phyloP scores from a whole-genome alignment of 2,797 vertebrate species.

The Oryzias sinensis region DNA sequence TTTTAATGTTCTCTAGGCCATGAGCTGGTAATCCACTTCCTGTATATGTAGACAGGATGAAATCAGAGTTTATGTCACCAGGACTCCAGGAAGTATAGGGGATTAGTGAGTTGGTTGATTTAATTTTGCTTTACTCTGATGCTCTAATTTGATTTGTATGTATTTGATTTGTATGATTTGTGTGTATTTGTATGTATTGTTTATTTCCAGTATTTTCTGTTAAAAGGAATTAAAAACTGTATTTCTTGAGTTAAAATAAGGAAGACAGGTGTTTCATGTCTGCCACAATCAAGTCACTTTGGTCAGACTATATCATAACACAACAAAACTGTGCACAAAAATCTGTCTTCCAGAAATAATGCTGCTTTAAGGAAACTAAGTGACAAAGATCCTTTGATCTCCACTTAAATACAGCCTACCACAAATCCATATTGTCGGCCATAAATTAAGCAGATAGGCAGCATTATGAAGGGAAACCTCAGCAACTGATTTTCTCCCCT shows the following conservation, averaged over 20 bases:
- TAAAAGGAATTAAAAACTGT: no score
- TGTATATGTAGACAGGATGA: no score
- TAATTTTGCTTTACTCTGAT: no score
- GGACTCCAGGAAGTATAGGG: no score
- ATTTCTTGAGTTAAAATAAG: slow-evolving; percentile 32
- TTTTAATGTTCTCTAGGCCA: no score
- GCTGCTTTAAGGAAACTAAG: slow-evolving; percentile 44
- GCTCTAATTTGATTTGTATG: no score
- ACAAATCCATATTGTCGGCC: slow-evolving; percentile 44
- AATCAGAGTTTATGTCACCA: no score
- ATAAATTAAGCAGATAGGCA: slow-evolving; percentile 44
- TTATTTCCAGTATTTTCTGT: no score
- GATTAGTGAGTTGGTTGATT: no score
- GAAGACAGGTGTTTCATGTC: slow-evolving; percentile 15
- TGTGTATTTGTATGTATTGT: no score
- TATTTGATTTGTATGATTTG: no score
- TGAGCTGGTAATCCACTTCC: no score
- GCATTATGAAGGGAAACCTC: slow-evolving; percentile 37
- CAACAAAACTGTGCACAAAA: slow-evolving; percentile 36
- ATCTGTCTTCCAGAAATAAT: slow-evolving; percentile 43
- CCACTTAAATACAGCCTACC: slow-evolving; percentile 52
- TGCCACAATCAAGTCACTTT: slow-evolving; percentile 52
- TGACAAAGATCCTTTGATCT: slow-evolving; percentile 60
- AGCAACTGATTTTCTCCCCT: slow-evolving; percentile 30
- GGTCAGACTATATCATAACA: slow-evolving; percentile 38